These are phyloP conservation scores for Cephus spinipes DNA, from an alignment of 2,888 invertebrate species.

Conservation along the genomic window DNA sequence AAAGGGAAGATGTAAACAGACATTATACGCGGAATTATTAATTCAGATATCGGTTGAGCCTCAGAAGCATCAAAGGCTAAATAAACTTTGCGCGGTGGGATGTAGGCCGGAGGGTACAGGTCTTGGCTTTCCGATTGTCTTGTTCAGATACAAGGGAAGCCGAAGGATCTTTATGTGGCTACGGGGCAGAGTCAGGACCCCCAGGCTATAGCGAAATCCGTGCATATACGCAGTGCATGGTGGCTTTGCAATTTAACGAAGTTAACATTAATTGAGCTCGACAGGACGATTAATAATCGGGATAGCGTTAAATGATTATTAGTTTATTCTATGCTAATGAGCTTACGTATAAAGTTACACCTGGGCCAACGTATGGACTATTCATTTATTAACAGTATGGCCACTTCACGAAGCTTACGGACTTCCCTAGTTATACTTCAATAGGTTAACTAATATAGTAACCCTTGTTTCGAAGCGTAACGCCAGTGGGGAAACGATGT, in stretches of 20 bases:
- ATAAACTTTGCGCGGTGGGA: conserved; percentile 46
- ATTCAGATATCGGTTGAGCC: conserved; percentile 12
- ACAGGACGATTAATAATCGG: background rate
- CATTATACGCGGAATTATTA: conserved; percentile 14
- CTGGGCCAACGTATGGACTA: background rate
- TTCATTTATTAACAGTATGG: background rate
- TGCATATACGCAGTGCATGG: background rate
- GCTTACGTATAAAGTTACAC: background rate
- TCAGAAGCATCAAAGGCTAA: conserved; percentile 34
- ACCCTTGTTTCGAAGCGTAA: background rate
- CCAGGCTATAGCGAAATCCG: background rate
- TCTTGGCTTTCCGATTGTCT: conserved; percentile 43
- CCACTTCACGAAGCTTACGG: background rate
- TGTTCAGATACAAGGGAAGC: conserved; percentile 27
- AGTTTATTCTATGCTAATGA: background rate
- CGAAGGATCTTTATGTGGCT: background rate
- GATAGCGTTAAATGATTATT: background rate
- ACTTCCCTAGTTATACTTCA: background rate
- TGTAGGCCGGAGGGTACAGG: conserved; percentile 42
- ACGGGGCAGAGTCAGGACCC: background rate
- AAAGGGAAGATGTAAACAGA: background rate
- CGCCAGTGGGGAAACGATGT: background rate
- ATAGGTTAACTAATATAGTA: background rate
- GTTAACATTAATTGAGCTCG: background rate
- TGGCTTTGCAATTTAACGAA: background rate